Evolutionary conservation across 2,888 invertebrate genomes (phyloP), one percentile per base, ranked within the genome.

Genomic region (Luffia ferchaultella): DNA sequence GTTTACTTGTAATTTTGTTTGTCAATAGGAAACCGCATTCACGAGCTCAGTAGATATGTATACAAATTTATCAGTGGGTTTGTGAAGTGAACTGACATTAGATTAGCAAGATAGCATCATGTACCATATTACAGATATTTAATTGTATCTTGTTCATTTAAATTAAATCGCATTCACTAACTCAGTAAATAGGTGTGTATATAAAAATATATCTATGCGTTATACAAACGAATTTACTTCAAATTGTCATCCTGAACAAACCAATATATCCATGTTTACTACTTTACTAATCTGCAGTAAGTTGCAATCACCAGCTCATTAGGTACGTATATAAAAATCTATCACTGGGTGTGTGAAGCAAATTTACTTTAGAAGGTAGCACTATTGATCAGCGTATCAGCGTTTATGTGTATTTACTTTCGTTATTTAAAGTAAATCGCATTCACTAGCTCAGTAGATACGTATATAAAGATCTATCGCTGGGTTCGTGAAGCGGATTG

Each of bases 1-100:
- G n/a, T n/a, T n/a, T n/a, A n/a, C n/a, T n/a, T n/a, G n/a, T n/a
- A n/a, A n/a, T n/a, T n/a, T 46, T 41, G 47, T 54, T 46, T 57
- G 54, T 59, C 53, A 57, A 53, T 55, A n/a, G 20, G 16, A 15
- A 9, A 45, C 18, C 53, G 54, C 52, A 50, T 46, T 55, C 59
- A 55, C 48, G 15, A 17, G 17, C 52, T 52, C 54, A 59, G 58
- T 54, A 46, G 58, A 58, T 58, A 60, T 55, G 56, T 54, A 42
- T 30, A 7, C 16, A 2, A 50, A 50, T 51, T 50, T 58, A 56
- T 60, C 59, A 61, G 58, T 60, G 57, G 58, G 55, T 52, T 47
- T 52, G 52, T 58, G 55, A 55, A 57, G 48, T 48, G 44, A 42
- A 30, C 19, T 50, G 50, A 45, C 16, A 30, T 17, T 44, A 54